phyloP scores from a whole-genome alignment of 64 coral and sea anemone species.

The Pachyseris speciosa region DNA sequence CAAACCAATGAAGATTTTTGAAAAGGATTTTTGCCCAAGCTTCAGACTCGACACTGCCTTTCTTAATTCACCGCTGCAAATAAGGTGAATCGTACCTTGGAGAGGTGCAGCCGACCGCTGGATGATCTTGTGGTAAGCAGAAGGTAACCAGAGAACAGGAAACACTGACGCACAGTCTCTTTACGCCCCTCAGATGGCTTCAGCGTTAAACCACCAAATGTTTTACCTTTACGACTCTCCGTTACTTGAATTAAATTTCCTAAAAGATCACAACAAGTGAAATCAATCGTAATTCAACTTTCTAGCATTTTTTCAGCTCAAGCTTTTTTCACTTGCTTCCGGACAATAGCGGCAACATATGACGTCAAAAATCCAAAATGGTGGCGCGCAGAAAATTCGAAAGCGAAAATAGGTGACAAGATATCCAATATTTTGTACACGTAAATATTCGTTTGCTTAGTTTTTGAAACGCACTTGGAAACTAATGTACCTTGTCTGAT shows the following conservation, averaged over 20 bases:
- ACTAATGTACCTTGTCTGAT: slow-evolving; percentile 91
- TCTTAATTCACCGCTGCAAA: too few relatives aligned
- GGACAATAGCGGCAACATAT: too few relatives aligned
- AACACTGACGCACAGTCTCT: slow-evolving; percentile 87
- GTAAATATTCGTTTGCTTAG: background rate
- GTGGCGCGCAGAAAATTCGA: too few relatives aligned
- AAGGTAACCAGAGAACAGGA: slow-evolving; percentile 90
- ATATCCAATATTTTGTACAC: background rate
- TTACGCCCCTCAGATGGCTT: slow-evolving; percentile 83
- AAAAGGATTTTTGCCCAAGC: too few relatives aligned
- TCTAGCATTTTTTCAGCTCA: too few relatives aligned
- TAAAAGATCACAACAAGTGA: slow-evolving; percentile 14
- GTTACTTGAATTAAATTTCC: slow-evolving; percentile 96
- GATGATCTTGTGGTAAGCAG: slow-evolving; percentile 91
- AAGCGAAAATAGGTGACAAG: too few relatives aligned
- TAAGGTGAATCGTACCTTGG: too few relatives aligned
- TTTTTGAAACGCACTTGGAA: background rate
- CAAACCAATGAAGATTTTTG: too few relatives aligned
- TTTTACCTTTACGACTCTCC: slow-evolving; percentile 86
- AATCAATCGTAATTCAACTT: too few relatives aligned
- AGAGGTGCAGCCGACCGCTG: slow-evolving; percentile 84
- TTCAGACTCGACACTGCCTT: too few relatives aligned
- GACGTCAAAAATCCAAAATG: too few relatives aligned
- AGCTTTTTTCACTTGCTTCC: too few relatives aligned
- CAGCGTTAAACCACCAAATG: slow-evolving; percentile 88